These are phyloP conservation scores for Cosmia pyralina DNA, from an alignment of 2,888 invertebrate species.

Conservation along the genomic window DNA sequence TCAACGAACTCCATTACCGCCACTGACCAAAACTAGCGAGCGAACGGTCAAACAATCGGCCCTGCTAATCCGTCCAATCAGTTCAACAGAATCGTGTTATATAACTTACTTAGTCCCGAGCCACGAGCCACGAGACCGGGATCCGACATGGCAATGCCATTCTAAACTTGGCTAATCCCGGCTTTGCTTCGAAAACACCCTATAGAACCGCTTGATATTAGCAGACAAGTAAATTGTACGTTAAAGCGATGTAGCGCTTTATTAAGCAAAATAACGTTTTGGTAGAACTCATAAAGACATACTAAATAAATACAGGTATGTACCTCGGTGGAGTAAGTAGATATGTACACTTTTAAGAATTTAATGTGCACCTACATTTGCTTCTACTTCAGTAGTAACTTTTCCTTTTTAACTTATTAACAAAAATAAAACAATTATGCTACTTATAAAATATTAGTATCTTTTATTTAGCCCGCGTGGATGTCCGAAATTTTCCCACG, in stretches of 20 bases:
- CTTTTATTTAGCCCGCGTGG: too few relatives aligned
- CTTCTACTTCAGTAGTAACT: not conserved
- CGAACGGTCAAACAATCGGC: slow-evolving; percentile 37
- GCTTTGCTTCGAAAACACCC: slow-evolving; percentile 55
- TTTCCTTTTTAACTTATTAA: too few relatives aligned
- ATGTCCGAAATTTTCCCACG: too few relatives aligned
- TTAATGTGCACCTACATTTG: not conserved
- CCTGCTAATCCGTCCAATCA: slow-evolving; percentile 60
- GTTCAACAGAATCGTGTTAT: slow-evolving; percentile 54
- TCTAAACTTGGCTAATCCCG: slow-evolving; percentile 67
- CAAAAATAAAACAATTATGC: too few relatives aligned
- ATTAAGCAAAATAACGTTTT: slow-evolving; percentile 4
- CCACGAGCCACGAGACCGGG: slow-evolving; percentile 36
- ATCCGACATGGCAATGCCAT: slow-evolving; percentile 66
- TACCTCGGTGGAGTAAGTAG: too few relatives aligned
- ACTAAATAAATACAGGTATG: not conserved
- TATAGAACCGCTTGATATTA: slow-evolving; percentile 48
- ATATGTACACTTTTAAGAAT: not conserved
- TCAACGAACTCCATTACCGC: not conserved
- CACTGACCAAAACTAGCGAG: not conserved
- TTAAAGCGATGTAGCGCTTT: slow-evolving; percentile 12
- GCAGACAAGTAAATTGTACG: slow-evolving; percentile 39
- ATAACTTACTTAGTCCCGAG: slow-evolving; percentile 54
- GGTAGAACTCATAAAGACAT: not conserved
- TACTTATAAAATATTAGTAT: too few relatives aligned